Conservation (phyloP, 2,797 vertebrate genomes). For the Amniataba percoides region DNA sequence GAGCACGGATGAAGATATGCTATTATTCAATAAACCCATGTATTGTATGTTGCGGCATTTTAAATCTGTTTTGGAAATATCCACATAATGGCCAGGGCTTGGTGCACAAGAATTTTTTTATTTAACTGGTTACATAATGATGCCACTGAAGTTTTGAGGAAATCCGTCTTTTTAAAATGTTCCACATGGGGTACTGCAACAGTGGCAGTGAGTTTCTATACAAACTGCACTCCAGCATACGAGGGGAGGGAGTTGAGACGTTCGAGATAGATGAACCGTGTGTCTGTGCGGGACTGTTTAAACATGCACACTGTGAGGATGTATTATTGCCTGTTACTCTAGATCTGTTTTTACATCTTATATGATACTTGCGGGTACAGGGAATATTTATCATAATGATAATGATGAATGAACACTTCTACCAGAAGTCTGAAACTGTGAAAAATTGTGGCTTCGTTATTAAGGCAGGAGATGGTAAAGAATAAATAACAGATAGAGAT, state of each 20-base stretch:
- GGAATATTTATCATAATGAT: constrained; percentile 33
- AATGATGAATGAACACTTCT: constrained; percentile 38
- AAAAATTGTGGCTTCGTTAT: constrained; percentile 10
- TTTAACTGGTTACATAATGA: neutral
- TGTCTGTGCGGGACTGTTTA: constrained; percentile 1
- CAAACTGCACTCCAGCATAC: constrained; percentile 36
- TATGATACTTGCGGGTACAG: constrained; percentile 5
- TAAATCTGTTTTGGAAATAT: constrained; percentile 1
- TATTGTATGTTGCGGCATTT: neutral
- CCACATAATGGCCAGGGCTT: neutral
- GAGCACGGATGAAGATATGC: neutral
- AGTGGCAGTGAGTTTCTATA: constrained; percentile 54
- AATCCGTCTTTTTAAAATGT: constrained; percentile 3
- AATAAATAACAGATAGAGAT: neutral
- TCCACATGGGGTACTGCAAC: constrained; percentile 33
- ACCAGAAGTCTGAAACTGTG: neutral
- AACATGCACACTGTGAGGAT: neutral
- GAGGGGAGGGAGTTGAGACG: constrained; percentile 11
- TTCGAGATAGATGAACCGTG: constrained; percentile 43
- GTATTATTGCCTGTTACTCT: neutral
- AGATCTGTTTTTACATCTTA: constrained; percentile 11
- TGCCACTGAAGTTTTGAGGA: neutral
- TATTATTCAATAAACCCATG: neutral
- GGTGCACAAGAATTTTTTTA: constrained; percentile 2
- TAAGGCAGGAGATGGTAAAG: constrained; percentile 5